These are phyloP conservation scores for Apodemia arnacis DNA, from an alignment of 2,888 invertebrate species.

Conservation along the genomic window DNA sequence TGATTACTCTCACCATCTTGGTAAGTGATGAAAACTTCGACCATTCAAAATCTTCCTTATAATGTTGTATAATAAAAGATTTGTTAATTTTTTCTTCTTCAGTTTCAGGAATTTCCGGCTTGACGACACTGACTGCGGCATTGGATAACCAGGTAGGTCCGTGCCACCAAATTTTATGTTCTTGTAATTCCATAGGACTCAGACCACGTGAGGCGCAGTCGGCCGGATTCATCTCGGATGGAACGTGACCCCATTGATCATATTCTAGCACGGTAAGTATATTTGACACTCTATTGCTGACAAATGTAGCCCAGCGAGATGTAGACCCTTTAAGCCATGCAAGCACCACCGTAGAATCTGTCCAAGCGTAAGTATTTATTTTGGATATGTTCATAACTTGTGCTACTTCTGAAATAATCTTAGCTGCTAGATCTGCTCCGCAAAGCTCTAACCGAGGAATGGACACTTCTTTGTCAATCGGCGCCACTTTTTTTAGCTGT, in stretches of 20 bases:
- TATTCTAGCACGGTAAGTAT: conserved; percentile 65
- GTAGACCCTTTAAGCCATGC: conserved; percentile 61
- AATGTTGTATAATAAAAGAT: neutral
- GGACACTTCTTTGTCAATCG: conserved; percentile 32
- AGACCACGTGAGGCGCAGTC: conserved; percentile 54
- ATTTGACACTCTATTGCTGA: conserved; percentile 64
- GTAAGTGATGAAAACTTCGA: no score
- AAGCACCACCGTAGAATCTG: conserved; percentile 28
- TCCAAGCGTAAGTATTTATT: conserved; percentile 49
- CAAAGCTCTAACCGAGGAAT: conserved; percentile 37
- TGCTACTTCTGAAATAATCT: conserved; percentile 33
- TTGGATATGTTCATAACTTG: conserved; percentile 29
- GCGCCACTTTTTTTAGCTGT: conserved; percentile 49
- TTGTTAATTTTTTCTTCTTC: neutral
- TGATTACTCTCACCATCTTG: neutral
- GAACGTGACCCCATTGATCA: conserved; percentile 54
- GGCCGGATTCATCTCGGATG: conserved; percentile 78
- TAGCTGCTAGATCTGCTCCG: conserved; percentile 16
- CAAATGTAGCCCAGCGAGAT: conserved; percentile 41
- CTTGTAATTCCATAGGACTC: neutral
- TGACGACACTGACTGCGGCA: no score
- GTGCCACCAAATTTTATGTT: conserved; percentile 16
- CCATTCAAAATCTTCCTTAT: no score
- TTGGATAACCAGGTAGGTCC: conserved; percentile 28
- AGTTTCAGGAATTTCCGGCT: neutral